phyloP scores from a whole-genome alignment of 2,797 vertebrate species.

The Peromyscus aztecus region DNA sequence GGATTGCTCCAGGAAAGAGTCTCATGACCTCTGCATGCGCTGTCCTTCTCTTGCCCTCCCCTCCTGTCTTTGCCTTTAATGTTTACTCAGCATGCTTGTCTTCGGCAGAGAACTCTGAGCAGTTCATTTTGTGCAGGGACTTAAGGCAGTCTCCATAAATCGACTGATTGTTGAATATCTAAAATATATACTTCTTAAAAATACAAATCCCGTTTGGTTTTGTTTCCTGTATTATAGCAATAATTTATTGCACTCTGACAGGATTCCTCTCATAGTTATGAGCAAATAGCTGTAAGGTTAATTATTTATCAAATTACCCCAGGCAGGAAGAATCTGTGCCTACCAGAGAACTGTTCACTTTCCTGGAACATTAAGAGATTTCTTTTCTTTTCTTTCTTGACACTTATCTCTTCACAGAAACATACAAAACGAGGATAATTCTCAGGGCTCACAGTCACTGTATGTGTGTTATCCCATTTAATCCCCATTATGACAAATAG shows the following conservation, averaged over 20 bases:
- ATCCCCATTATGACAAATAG: background rate
- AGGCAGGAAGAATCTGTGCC: background rate
- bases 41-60: background rate
- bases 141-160: conserved; percentile 31
- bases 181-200: conserved; percentile 50
- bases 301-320: conserved; percentile 67
- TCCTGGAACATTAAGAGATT: background rate
- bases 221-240: conserved; percentile 38
- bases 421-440: background rate
- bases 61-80: background rate
- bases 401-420: background rate
- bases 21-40: fast-evolving
- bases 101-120: background rate
- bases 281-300: conserved; percentile 59
- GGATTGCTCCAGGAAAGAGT: background rate
- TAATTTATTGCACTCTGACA: conserved; percentile 53
- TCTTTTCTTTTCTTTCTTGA: conserved; percentile 27
- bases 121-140: background rate
- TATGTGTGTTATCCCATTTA: background rate
- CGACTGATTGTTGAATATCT: conserved; percentile 11
- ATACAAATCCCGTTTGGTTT: conserved; percentile 1
- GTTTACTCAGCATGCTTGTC: background rate
- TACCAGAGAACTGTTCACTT: background rate
- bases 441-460: background rate
- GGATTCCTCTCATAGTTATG: conserved; percentile 37